Conservation (phyloP, 2,797 vertebrate genomes). For the Alfaro cultratus region DNA sequence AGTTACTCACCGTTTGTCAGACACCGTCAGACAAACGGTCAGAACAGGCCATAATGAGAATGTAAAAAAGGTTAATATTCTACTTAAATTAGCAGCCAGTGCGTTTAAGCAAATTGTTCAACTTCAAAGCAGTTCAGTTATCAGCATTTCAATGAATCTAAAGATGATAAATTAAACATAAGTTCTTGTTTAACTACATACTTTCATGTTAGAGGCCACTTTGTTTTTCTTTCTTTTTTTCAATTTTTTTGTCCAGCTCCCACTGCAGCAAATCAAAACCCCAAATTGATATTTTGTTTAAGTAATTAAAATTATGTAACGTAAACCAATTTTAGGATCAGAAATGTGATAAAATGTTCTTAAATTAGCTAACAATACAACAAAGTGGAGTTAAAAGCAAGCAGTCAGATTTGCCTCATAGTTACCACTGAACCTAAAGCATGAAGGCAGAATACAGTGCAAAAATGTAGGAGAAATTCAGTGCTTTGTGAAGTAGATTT, state of each 20-base stretch:
- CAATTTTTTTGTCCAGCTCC: neutral
- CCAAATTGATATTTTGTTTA: neutral
- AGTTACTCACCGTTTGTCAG: slow-evolving; percentile 24
- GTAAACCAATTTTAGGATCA: neutral
- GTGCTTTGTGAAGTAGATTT: neutral
- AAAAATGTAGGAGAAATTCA: neutral
- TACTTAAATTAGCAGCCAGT: neutral
- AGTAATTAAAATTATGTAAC: neutral
- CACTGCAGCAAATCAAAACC: neutral
- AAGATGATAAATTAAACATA: neutral
- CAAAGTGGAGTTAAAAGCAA: neutral
- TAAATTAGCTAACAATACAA: neutral
- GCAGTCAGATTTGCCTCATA: neutral
- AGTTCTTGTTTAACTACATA: neutral
- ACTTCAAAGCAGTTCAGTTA: neutral
- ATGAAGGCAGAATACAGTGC: neutral
- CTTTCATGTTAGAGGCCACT: neutral
- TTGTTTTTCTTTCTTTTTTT: neutral
- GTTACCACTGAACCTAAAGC: neutral
- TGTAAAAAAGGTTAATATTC: neutral
- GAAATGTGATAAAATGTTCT: neutral
- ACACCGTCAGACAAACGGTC: no score
- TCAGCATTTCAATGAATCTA: neutral
- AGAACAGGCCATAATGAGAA: neutral
- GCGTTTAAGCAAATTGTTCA: neutral